These are phyloP conservation scores for Danio aesculapii DNA, from an alignment of 2,797 vertebrate species.

Conservation along the genomic window DNA sequence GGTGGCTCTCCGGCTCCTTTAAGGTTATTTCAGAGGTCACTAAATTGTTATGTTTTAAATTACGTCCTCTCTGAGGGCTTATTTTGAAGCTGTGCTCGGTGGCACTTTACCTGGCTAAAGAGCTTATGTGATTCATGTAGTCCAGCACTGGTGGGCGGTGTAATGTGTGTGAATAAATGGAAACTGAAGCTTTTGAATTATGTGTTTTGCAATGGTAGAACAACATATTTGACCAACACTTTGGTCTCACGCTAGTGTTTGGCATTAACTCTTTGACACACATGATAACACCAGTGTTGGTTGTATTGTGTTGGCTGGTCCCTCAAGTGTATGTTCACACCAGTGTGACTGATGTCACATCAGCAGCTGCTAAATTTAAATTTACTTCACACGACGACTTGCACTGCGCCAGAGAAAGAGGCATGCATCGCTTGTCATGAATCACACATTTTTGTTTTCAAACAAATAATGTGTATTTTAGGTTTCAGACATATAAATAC, in stretches of 20 bases:
- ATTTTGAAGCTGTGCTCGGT: conserved; percentile 38
- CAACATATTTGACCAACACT: conserved; percentile 2
- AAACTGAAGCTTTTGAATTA: conserved; percentile 50
- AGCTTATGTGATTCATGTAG: conserved; percentile 42
- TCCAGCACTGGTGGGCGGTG: conserved; percentile 40
- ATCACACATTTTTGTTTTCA: too few relatives aligned
- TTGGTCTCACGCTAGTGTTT: background rate
- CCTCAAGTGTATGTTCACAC: too few relatives aligned
- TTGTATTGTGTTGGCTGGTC: too few relatives aligned
- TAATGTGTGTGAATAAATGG: conserved; percentile 27
- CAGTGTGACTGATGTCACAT: too few relatives aligned
- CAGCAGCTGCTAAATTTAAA: too few relatives aligned
- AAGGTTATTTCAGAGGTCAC: conserved; percentile 24
- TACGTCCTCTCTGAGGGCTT: conserved; percentile 18
- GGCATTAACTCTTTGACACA: background rate
- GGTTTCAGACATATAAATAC: too few relatives aligned
- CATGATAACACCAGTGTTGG: too few relatives aligned
- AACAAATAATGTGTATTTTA: too few relatives aligned
- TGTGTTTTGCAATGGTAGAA: conserved; percentile 35
- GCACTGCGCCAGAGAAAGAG: too few relatives aligned
- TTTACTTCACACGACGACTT: too few relatives aligned
- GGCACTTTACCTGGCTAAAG: conserved; percentile 26
- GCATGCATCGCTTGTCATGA: too few relatives aligned
- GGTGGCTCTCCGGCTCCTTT: conserved; percentile 15
- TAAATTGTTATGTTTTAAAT: conserved; percentile 43